Evolutionary conservation across 2,797 vertebrate species (phyloP).

Genomic region (Alca torda): DNA sequence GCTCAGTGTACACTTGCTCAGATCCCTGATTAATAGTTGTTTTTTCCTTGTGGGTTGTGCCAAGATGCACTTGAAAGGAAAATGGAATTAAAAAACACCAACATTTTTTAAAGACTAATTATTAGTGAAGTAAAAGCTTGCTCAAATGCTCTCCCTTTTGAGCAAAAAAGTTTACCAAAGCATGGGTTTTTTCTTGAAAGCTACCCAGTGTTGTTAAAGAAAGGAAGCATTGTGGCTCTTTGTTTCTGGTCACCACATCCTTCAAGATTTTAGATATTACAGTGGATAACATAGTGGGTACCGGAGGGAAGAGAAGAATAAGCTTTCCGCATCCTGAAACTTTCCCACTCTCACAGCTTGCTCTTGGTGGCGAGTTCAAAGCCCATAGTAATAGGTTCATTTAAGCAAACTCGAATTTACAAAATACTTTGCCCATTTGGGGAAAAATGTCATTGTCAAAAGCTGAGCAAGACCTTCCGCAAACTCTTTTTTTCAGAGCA

Average conservation of each 20-base stretch:
- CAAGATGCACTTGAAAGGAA: slow-evolving; percentile 8
- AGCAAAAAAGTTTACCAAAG: slow-evolving; percentile 6
- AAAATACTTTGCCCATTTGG: background rate
- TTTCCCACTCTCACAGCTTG: background rate
- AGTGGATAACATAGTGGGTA: background rate
- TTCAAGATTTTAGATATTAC: background rate
- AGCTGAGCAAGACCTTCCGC: background rate
- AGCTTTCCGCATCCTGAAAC: background rate
- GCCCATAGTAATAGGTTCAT: background rate
- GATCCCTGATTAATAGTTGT: background rate
- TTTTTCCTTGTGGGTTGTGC: background rate
- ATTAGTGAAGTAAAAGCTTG: slow-evolving; percentile 10
- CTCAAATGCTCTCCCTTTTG: background rate
- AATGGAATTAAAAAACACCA: background rate
- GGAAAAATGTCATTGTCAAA: background rate
- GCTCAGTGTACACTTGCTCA: background rate
- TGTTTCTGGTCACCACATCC: background rate
- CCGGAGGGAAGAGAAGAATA: background rate
- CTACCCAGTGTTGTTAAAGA: background rate
- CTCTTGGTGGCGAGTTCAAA: background rate
- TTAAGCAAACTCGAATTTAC: background rate
- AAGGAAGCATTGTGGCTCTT: background rate
- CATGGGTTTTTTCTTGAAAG: background rate
- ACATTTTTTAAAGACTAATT: background rate
- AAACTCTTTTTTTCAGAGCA: background rate